Evolutionary conservation across 2,797 vertebrate genomes (phyloP), one percentile per base, ranked within the genome.

Genomic region (Myotis findleyi): DNA sequence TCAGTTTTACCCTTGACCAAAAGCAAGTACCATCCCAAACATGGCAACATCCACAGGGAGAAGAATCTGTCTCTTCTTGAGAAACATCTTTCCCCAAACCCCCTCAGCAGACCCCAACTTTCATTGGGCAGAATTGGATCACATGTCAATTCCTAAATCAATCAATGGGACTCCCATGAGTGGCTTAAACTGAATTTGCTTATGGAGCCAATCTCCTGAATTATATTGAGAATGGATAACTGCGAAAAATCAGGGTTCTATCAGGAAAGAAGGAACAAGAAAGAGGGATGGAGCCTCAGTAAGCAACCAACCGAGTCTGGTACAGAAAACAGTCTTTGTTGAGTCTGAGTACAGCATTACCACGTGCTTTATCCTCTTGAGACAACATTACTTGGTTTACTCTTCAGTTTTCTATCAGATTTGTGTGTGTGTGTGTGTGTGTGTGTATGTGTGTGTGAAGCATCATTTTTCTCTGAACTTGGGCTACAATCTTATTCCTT

Each of bases 391-490:
- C 27, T 96, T 79, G 16, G 95, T 96, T 96, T 97, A 95, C 7
- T 82, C 95, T 96, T 79, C 21, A 96, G n/a, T 96, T 97, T 98
- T 97, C 81, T 95, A 96, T 95, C 87, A 88, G 57, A 88, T 88
- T 97, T 93, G 98, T 96, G 94, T 55, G 36, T 44, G 62, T 64
- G 30, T 64, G 62, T 64, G 97, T 93, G 98, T 96, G 94, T 44
- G 62, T 64, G 30, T 64, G 62, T 64, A 2, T 44, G 14, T 66
- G 6, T 79, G 25, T 93, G 89, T 72, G 86, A 92, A 97, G 96
- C 88, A 95, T 96, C 97, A 92, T 95, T 93, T 97, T 82, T 97
- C 92, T 97, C 93, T 96, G 91, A 96, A 87, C 66, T 93, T 12
- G 20, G 95, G 87, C 91, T 91, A 27, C 25, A 90, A 77, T 89